Base-by-base conservation (phyloP, 2,113 vertebrate genomes). In the Pimephales promelas region DNA sequence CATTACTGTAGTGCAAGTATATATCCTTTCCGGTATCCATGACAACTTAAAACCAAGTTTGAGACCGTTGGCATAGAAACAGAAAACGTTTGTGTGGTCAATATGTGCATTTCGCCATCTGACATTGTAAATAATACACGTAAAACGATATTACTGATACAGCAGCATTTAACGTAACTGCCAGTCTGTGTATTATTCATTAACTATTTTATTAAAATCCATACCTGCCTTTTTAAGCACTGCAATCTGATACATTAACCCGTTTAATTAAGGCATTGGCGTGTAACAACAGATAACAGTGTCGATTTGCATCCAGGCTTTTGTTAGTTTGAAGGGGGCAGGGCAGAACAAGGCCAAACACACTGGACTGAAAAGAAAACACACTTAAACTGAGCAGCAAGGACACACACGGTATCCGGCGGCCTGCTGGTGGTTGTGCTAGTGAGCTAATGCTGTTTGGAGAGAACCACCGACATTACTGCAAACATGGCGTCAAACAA, bases 401-500 rank as follows among this genome's bases (percentile, higher is more conserved):
- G 88, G 86, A 90, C 92, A 87, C 86, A 83, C 85, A 79, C 90
- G 88, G 66, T 79, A 83, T 74, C 86, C 62, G 74, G 52, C 28
- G 77, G 61, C 54, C 68, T 26, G 45, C n/a, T 84, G 28, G 36
- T 34, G 24, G 62, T 59, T 66, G 22, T 49, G 70, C 34, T 54
- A 83, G 59, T 31, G 59, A 76, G 90, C 89, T 90, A 89, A 64
- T 82, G 49, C 79, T 90, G 86, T 83, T 87, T 81, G 78, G 83
- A 54, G 86, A 90, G 80, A 85, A 80, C 73, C 56, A 80, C n/a
- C 64, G 72, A 64, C 68, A 86, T 88, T 89, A 86, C 68, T 86
- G 86, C 89, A 91, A 94, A 94, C 79, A 95, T 95, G 94, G 94
- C 94, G 93, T 92, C 93, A 88, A 92, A 87, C 91, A 94, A 93